Evolutionary conservation across 2,113 vertebrate genomes (phyloP), one percentile per base, ranked within the genome.

Genomic region (Gambusia affinis): DNA sequence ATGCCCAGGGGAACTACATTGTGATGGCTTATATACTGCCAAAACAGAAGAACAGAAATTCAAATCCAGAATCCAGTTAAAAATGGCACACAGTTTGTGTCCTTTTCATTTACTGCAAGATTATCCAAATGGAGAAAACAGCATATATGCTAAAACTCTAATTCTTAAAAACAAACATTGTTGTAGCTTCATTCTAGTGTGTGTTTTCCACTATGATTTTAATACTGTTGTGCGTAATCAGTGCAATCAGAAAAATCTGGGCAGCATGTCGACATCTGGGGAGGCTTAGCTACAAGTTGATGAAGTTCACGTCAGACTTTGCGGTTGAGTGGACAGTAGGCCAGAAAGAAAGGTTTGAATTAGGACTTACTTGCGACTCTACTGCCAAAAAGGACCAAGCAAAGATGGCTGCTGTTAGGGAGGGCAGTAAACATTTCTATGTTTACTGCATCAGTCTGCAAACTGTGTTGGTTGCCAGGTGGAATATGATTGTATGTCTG

Each of bases 361-460:
- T 19, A 54, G 47, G 47, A 54, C 15, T 22, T 54, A 54, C 17
- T 51, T 51, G 17, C 6, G 7, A 22, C 47, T 54, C 47, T 24
- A 54, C 17, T 54, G 47, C 19, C 47, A 57, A 24, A 57, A n/a
- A 57, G 8, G 17, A 57, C 22, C 22, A 24, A 57, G 51, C 7
- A 57, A n/a, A 22, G 17, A 54, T 54, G 22, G 5, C 47, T 22
- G 47, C 7, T 54, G 47, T 54, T 54, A 54, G 47, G 47, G 47
- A 54, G 19, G 47, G 47, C 3, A 42, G 39, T 14, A 42, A 42
- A 17, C 14, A 47, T 7, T 19, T 10, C 1, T 0, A 47, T 47
- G 44, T 17, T 47, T 47, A 47, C 44, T 47, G 44, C 17, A 78
- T 17, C 33, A 63, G 44, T 75, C 62, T 63, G 28, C 8, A 51